phyloP scores from a whole-genome alignment of 1,140 invertebrate species.

The Pseudomyrmex cubaensis region DNA sequence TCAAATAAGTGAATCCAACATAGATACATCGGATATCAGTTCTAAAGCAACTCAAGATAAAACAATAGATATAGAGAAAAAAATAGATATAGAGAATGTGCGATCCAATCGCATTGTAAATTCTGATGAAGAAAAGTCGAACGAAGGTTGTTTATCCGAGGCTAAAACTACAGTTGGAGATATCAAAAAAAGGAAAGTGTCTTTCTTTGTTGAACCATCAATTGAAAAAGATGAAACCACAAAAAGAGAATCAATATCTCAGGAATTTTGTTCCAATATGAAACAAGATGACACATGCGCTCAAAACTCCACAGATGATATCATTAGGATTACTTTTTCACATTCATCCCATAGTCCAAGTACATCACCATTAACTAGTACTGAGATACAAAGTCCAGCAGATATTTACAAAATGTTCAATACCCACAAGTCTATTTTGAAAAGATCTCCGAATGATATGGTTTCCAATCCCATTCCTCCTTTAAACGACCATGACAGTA shows the following conservation, averaged over 20 bases:
- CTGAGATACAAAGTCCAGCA: constrained; percentile 71
- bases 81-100: constrained; percentile 15
- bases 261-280: neutral
- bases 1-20: constrained; percentile 22
- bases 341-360: constrained; percentile 68
- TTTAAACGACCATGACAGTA: constrained; percentile 43
- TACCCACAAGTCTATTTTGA: constrained; percentile 79
- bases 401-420: constrained; percentile 77
- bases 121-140: neutral
- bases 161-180: neutral
- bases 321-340: constrained; percentile 75
- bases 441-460: constrained; percentile 71
- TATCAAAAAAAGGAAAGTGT: constrained; percentile 62
- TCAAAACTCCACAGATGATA: constrained; percentile 56
- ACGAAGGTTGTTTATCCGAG: neutral
- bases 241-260: constrained; percentile 14
- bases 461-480: constrained; percentile 17
- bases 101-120: constrained; percentile 25
- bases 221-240: constrained; percentile 10
- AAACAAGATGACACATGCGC: constrained; percentile 24
- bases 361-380: constrained; percentile 13
- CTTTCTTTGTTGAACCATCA: constrained; percentile 63
- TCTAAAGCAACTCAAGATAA: neutral
- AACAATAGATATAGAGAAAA: neutral
- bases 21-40: neutral